phyloP scores from a whole-genome alignment of 1,140 invertebrate species.

The Stratiolaelaps scimitus region DNA sequence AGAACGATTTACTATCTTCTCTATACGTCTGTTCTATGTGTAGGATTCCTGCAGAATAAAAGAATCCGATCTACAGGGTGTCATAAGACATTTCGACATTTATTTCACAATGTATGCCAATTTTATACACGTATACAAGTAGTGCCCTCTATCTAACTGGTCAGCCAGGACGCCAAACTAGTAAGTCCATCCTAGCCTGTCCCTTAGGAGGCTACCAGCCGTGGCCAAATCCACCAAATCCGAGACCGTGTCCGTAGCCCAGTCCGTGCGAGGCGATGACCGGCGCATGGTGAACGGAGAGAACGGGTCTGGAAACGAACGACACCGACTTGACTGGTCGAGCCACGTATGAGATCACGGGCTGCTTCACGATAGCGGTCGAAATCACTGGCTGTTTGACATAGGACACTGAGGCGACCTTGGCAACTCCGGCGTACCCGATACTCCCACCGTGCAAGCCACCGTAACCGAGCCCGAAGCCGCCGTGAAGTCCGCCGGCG shows the following conservation, averaged over 20 bases:
- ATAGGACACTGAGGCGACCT: neutral
- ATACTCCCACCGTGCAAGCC: neutral
- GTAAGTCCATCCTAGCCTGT: too few species aligned
- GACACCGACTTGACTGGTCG: neutral
- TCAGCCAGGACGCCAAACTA: too few species aligned
- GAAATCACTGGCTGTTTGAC: constrained; percentile 17
- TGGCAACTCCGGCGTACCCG: neutral
- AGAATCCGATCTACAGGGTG: too few species aligned
- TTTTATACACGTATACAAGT: too few species aligned
- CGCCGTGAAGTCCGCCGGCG: neutral
- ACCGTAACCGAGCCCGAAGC: neutral
- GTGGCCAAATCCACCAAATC: neutral
- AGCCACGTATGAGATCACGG: constrained; percentile 1
- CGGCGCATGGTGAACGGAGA: neutral
- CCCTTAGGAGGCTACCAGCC: neutral
- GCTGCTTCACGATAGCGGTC: constrained; percentile 2
- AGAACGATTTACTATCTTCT: too few species aligned
- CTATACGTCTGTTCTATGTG: too few species aligned
- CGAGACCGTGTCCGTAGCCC: neutral
- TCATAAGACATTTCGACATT: too few species aligned
- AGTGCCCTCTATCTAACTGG: too few species aligned
- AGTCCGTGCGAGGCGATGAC: neutral
- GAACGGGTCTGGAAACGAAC: neutral
- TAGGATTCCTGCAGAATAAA: too few species aligned
- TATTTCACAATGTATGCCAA: too few species aligned